phyloP scores from a whole-genome alignment of 2,113 vertebrate genomes.

The Etheostoma spectabile region DNA sequence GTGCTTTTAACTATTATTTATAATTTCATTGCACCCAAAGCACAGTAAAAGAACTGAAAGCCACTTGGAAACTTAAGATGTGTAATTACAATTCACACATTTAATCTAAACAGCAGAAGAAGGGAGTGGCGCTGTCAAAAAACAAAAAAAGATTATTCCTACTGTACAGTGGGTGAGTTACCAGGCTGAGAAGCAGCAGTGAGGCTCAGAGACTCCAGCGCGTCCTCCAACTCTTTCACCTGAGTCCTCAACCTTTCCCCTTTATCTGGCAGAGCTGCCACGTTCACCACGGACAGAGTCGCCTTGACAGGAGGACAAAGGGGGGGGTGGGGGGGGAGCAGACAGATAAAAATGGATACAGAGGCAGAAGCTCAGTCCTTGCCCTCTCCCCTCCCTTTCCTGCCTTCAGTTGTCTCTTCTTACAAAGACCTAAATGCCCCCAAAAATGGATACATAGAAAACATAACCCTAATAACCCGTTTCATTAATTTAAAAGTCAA shows the following conservation, averaged over 20 bases:
- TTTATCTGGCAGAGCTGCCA: conserved; percentile 75
- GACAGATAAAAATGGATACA: conserved; percentile 2
- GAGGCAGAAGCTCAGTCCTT: too few relatives aligned
- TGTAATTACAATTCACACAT: too few relatives aligned
- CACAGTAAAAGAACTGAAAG: too few relatives aligned
- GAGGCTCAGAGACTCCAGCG: conserved; percentile 75
- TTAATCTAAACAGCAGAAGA: not conserved
- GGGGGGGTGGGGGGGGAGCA: accelerated
- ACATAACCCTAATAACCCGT: not conserved
- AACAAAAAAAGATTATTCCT: not conserved
- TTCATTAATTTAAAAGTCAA: too few relatives aligned
- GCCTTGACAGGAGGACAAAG: not conserved
- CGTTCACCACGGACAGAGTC: conserved; percentile 62
- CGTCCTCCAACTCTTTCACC: conserved; percentile 75
- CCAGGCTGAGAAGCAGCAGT: conserved; percentile 58
- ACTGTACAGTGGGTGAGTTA: not conserved
- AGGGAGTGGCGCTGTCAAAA: not conserved
- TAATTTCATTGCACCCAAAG: too few relatives aligned
- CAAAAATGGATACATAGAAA: not conserved
- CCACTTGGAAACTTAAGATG: too few relatives aligned
- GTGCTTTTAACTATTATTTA: not conserved
- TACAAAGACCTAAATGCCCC: too few relatives aligned
- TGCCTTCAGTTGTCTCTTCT: too few relatives aligned
- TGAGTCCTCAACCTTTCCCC: conserved; percentile 72
- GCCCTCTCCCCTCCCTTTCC: too few relatives aligned